phyloP scores from a whole-genome alignment of 2,888 invertebrate species.

The Panzeria rudis region DNA sequence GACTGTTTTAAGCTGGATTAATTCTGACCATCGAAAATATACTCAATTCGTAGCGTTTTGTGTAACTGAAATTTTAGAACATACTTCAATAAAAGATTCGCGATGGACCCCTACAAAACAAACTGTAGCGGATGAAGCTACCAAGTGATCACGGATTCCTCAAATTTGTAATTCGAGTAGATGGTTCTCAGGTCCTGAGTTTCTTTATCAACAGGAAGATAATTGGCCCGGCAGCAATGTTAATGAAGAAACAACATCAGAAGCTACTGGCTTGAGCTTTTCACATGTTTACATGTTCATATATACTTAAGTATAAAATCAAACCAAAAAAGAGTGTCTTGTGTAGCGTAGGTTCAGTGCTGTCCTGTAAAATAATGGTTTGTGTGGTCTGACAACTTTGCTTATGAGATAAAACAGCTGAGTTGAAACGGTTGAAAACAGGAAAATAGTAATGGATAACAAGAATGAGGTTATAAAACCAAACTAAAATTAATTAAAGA shows the following conservation, averaged over 20 bases:
- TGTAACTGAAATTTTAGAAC: conserved; percentile 41
- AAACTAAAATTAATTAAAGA: no score
- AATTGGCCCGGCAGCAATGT: conserved; percentile 13
- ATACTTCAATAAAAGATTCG: conserved; percentile 15
- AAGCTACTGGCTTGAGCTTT: no score
- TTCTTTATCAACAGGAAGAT: conserved; percentile 24
- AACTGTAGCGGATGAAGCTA: conserved; percentile 49
- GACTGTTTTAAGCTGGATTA: background rate
- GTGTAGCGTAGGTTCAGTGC: no score
- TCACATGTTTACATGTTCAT: no score
- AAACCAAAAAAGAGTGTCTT: no score
- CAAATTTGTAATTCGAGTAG: conserved; percentile 22
- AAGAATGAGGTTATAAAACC: no score
- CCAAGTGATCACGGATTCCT: conserved; percentile 23
- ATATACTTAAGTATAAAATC: no score
- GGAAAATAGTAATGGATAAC: no score
- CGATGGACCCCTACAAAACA: conserved; percentile 44
- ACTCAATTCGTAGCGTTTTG: conserved; percentile 3
- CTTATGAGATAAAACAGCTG: no score
- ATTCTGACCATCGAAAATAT: background rate
- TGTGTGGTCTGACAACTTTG: no score
- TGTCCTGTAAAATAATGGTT: no score
- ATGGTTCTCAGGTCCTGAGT: conserved; percentile 51
- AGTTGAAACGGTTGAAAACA: no score
- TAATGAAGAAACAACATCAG: background rate